These are phyloP conservation scores for Mesorhabditis belari DNA, from an alignment of 2,888 invertebrate species.

Conservation along the genomic window DNA sequence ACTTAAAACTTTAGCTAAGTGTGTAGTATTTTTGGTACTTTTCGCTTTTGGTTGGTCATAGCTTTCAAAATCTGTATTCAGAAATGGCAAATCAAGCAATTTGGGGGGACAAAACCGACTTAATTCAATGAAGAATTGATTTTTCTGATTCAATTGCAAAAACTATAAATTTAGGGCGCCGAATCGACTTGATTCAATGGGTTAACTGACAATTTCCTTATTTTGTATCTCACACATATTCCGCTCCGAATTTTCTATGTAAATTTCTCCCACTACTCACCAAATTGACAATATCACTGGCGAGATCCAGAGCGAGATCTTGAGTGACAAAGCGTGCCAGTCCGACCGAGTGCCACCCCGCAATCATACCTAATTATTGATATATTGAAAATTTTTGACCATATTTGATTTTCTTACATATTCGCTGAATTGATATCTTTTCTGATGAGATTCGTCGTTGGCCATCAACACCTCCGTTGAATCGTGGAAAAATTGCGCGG, in stretches of 20 bases:
- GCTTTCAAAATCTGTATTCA: too few relatives aligned
- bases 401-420: not conserved
- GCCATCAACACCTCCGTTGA: conserved; percentile 95
- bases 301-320: conserved; percentile 90
- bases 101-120: too few relatives aligned
- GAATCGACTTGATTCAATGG: not conserved
- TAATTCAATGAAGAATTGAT: too few relatives aligned
- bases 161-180: too few relatives aligned
- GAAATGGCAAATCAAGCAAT: too few relatives aligned
- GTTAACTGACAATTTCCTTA: not conserved
- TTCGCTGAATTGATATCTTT: conserved; percentile 74
- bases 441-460: conserved; percentile 96
- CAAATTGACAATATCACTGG: conserved; percentile 96
- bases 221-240: not conserved
- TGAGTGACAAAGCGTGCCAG: conserved; percentile 94
- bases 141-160: too few relatives aligned
- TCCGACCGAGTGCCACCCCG: conserved; percentile 90
- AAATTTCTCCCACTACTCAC: conserved; percentile 61
- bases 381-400: conserved; percentile 1
- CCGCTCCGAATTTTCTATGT: not conserved
- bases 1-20: not conserved
- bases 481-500: conserved; percentile 95
- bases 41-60: too few relatives aligned
- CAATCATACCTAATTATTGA: conserved; percentile 74
- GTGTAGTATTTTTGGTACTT: too few relatives aligned